phyloP scores from a whole-genome alignment of 2,888 invertebrate species.

The Smittia aterrima region DNA sequence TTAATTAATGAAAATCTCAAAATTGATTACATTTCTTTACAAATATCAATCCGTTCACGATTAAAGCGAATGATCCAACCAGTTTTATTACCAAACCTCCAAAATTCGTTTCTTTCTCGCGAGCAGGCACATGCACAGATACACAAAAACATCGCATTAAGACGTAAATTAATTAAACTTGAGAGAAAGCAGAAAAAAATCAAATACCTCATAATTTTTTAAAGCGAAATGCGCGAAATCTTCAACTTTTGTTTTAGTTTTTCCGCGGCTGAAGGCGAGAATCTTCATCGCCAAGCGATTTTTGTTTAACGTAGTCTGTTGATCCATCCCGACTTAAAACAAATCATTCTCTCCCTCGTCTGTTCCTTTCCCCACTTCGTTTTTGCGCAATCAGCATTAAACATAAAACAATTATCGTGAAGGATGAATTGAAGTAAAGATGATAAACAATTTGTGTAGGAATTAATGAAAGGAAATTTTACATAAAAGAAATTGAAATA shows the following conservation, averaged over 20 bases:
- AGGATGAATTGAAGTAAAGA: conserved; percentile 27
- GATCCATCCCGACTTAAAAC: background rate
- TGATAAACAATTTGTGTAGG: conserved; percentile 31
- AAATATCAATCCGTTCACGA: too few relatives aligned
- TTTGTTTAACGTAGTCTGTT: conserved; percentile 12
- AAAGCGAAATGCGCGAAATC: conserved; percentile 24
- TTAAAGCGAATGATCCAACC: too few relatives aligned
- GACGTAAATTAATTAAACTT: conserved; percentile 36
- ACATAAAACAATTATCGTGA: conserved; percentile 35
- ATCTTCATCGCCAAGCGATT: background rate
- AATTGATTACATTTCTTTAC: background rate
- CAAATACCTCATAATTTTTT: conserved; percentile 40
- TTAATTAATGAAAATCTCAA: conserved; percentile 8
- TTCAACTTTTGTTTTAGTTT: conserved; percentile 24
- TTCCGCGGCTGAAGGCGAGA: background rate
- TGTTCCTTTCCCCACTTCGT: background rate
- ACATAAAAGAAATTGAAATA: conserved; percentile 33
- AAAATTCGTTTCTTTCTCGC: background rate
- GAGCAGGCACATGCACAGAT: background rate
- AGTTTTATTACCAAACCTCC: too few relatives aligned
- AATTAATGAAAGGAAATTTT: conserved; percentile 41
- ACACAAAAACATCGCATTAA: conserved; percentile 10
- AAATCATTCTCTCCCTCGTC: conserved; percentile 21
- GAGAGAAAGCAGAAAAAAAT: conserved; percentile 31
- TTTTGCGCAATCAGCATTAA: conserved; percentile 40